Conservation (phyloP, 2,797 vertebrate species). For the Microctenopoma lineatum region DNA sequence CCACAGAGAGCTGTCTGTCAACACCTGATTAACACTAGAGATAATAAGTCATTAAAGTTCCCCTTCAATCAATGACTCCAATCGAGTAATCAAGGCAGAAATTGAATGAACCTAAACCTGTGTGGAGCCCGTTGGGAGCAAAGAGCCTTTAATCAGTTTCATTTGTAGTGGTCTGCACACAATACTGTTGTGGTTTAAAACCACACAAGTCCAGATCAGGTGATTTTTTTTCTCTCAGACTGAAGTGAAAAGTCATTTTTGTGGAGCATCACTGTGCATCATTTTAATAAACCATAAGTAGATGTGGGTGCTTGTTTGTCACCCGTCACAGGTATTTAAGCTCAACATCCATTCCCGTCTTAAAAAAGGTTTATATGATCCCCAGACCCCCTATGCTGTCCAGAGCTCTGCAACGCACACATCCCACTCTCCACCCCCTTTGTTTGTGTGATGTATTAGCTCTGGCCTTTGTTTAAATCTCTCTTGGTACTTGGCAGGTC, state of each 20-base stretch:
- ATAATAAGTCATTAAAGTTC: constrained; percentile 85
- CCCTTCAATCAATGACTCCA: constrained; percentile 81
- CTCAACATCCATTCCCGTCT: constrained; percentile 10
- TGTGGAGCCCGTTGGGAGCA: constrained; percentile 59
- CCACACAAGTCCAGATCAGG: constrained; percentile 8
- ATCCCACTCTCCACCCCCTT: constrained; percentile 7
- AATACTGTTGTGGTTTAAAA: constrained; percentile 43
- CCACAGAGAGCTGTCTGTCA: constrained; percentile 72
- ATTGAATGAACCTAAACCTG: constrained; percentile 76
- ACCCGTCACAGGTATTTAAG: constrained; percentile 14
- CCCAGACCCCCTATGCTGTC: constrained; percentile 12
- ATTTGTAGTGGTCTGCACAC: constrained; percentile 51
- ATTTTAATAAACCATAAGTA: constrained; percentile 36
- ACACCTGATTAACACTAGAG: constrained; percentile 84
- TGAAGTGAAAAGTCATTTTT: constrained; percentile 24
- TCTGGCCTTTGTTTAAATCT: constrained; percentile 68
- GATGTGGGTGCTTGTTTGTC: background rate
- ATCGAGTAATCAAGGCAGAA: constrained; percentile 78
- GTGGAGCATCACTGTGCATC: constrained; percentile 2
- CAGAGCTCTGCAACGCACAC: constrained; percentile 20
- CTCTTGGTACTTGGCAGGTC: constrained; percentile 67
- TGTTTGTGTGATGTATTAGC: constrained; percentile 53
- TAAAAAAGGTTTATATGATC: constrained; percentile 30
- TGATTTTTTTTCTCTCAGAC: constrained; percentile 23
- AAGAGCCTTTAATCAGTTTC: constrained; percentile 70